A percentile compares a stretch with the other conserved stretches of the same genome.
Conservation (phyloP, 2,113 vertebrate species). For the Aegotheles bennettii region DNA sequence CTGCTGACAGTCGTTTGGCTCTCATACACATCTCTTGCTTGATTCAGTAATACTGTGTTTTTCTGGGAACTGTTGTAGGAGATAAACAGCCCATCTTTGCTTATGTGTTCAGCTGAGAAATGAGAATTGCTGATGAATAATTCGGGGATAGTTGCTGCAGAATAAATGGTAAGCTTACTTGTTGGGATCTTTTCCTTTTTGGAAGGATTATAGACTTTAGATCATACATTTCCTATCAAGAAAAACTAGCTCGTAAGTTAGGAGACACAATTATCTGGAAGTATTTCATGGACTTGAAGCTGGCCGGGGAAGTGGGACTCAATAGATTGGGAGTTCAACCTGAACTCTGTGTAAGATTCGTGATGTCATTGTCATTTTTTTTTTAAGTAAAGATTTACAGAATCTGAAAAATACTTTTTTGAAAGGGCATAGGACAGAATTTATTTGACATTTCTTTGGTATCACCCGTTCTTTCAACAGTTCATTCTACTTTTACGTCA, state of each 20-base stretch:
- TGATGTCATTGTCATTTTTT: not conserved
- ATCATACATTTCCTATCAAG: not conserved
- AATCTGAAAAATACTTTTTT: not conserved
- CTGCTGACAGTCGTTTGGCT: not conserved
- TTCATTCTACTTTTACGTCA: not conserved
- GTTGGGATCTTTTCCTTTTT: not conserved
- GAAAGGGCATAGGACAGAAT: not conserved
- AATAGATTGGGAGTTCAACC: not conserved
- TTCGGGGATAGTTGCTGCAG: not conserved
- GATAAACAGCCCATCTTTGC: not conserved
- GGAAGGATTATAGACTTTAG: not conserved
- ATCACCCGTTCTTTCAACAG: not conserved
- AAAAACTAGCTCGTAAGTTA: not conserved
- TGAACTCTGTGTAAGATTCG: not conserved
- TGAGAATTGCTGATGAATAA: not conserved
- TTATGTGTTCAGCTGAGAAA: not conserved
- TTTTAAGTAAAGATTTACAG: not conserved
- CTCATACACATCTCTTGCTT: not conserved
- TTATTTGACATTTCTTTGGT: not conserved
- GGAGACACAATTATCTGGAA: not conserved
- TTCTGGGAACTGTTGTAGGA: not conserved
- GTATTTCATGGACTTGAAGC: not conserved
- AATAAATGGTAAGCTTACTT: not conserved
- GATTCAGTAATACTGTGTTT: not conserved
- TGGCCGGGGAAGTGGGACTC: not conserved